Evolutionary conservation across 2,888 invertebrate genomes (phyloP).

Genomic region (Agrilus biguttatus): DNA sequence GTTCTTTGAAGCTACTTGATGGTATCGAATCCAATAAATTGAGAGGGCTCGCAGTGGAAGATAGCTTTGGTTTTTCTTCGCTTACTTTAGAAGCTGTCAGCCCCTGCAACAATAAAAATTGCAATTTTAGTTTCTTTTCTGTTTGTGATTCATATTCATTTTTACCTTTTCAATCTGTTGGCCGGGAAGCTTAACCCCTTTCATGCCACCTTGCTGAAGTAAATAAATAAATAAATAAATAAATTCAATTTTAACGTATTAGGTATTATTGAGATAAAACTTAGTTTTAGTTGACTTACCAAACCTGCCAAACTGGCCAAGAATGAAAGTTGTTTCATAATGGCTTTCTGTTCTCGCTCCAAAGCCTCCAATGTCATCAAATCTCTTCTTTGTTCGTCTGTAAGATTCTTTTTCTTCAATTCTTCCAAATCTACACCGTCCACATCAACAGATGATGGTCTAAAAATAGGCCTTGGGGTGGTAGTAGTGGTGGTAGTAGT

Average conservation of each 20-base stretch:
- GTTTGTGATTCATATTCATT: no score
- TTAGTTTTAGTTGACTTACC: constrained; percentile 13
- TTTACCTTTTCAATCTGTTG: no score
- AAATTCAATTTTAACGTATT: background rate
- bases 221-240: no score
- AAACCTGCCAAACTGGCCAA: constrained; percentile 19
- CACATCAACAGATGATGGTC: constrained; percentile 6
- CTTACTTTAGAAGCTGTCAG: no score
- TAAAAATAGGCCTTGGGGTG: constrained; percentile 1
- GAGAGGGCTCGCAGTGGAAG: background rate
- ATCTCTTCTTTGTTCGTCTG: constrained; percentile 26
- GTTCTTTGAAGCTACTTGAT: constrained; percentile 4
- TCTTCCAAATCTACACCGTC: constrained; percentile 7
- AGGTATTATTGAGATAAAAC: background rate
- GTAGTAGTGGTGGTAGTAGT: background rate
- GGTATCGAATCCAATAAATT: background rate
- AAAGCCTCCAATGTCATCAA: constrained; percentile 24
- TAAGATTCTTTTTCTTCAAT: constrained; percentile 20
- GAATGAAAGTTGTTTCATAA: constrained; percentile 28
- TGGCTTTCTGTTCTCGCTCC: constrained; percentile 27
- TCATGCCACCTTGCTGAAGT: background rate
- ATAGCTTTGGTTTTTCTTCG: background rate
- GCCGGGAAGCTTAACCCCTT: no score
- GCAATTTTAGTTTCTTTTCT: no score
- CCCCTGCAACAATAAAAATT: no score